phyloP scores from a whole-genome alignment of 1,140 invertebrate species.

The Drosophila chauvacae region DNA sequence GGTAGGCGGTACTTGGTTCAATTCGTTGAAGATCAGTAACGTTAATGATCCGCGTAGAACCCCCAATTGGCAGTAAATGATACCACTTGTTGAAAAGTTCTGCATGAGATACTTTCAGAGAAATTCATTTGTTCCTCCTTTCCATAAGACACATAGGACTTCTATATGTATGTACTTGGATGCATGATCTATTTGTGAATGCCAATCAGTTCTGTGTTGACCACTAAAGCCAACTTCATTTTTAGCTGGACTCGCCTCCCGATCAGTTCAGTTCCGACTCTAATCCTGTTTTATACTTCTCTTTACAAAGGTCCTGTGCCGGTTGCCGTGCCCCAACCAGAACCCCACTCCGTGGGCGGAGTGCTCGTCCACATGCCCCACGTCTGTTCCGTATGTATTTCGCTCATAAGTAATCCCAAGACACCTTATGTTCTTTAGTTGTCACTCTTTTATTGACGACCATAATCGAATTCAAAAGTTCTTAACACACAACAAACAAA shows the following conservation, averaged over 20 bases:
- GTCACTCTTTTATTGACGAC: constrained; percentile 51
- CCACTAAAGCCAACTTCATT: constrained; percentile 68
- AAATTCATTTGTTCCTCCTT: constrained; percentile 25
- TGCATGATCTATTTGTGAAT: constrained; percentile 78
- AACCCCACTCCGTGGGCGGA: constrained; percentile 91
- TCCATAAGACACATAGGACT: constrained; percentile 45
- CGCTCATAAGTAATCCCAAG: constrained; percentile 19
- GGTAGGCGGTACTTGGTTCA: constrained; percentile 13
- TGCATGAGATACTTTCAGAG: constrained; percentile 60
- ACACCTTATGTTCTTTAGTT: constrained; percentile 71
- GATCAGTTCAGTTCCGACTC: constrained; percentile 7
- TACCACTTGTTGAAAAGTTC: constrained; percentile 32
- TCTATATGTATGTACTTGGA: constrained; percentile 62
- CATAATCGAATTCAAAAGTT: constrained; percentile 53
- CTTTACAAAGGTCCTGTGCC: constrained; percentile 82
- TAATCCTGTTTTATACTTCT: constrained; percentile 55
- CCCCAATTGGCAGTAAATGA: constrained; percentile 51
- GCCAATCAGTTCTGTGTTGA: constrained; percentile 68
- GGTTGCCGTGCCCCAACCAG: constrained; percentile 86
- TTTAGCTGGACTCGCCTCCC: constrained; percentile 52
- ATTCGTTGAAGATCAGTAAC: neutral
- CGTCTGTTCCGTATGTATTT: constrained; percentile 88
- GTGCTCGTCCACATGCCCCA: constrained; percentile 95
- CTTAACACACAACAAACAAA: constrained; percentile 36
- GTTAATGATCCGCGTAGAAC: constrained; percentile 15